Conservation (phyloP, 92 coral and sea anemone species). For the Paragorgia papillata region DNA sequence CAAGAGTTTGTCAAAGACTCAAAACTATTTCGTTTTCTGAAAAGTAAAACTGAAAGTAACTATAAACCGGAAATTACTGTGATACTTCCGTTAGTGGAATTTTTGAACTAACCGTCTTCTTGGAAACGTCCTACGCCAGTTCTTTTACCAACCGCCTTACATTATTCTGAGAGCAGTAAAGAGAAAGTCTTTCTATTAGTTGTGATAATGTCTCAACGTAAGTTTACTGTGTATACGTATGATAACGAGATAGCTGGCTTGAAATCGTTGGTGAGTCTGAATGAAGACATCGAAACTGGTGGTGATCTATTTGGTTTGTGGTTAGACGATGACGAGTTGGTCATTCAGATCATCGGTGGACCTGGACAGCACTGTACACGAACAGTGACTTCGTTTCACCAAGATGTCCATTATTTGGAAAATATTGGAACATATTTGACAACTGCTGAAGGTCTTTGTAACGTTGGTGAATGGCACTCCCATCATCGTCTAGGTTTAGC, state of each 20-base stretch:
- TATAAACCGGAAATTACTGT: too few relatives aligned
- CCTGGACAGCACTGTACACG: conserved; percentile 73
- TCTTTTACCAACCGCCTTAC: too few relatives aligned
- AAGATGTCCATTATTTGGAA: conserved; percentile 69
- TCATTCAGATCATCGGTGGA: conserved; percentile 73
- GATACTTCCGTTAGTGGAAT: too few relatives aligned
- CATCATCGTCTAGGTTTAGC: conserved; percentile 71
- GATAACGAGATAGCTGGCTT: conserved; percentile 56
- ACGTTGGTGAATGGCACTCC: conserved; percentile 94
- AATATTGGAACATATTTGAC: conserved; percentile 68
- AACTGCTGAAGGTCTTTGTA: conserved; percentile 61
- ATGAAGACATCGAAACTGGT: conserved; percentile 75
- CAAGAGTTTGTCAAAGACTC: too few relatives aligned
- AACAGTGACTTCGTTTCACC: conserved; percentile 62
- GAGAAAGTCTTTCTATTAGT: not conserved
- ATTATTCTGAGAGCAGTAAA: not conserved
- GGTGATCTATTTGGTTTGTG: conserved; percentile 89
- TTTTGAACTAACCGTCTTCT: too few relatives aligned
- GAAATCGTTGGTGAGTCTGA: conserved; percentile 56
- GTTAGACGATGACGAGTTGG: conserved; percentile 61
- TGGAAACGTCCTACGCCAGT: too few relatives aligned
- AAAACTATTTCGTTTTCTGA: too few relatives aligned
- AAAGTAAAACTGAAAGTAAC: too few relatives aligned
- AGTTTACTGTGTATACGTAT: conserved; percentile 47
- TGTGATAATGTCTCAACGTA: not conserved